A percentile compares a stretch with the other conserved stretches of the same genome.
Conservation (phyloP, 2,797 vertebrate genomes). For the Bryconaethiops microstoma region DNA sequence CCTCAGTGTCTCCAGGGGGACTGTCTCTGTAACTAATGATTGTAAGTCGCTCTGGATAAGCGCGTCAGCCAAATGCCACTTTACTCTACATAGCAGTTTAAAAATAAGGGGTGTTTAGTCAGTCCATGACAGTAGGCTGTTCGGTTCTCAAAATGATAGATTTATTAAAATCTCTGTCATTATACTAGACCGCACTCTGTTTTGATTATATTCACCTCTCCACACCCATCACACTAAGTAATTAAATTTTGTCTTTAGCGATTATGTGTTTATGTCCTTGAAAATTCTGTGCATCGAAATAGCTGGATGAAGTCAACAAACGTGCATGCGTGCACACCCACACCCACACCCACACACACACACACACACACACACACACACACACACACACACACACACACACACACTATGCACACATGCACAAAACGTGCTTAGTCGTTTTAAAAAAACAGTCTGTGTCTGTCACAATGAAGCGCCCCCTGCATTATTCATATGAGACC, state of each 20-base stretch:
- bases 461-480: conserved; percentile 61
- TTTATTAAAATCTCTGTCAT: conserved; percentile 33
- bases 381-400: background rate
- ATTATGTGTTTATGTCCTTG: conserved; percentile 65
- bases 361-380: background rate
- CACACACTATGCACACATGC: conserved; percentile 49
- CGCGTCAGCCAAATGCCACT: too few relatives aligned
- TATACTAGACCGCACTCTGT: conserved; percentile 25
- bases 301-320: conserved; percentile 54
- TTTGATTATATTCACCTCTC: conserved; percentile 31
- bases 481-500: conserved; percentile 67
- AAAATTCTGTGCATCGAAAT: conserved; percentile 67
- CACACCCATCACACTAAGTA: conserved; percentile 25
- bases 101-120: background rate
- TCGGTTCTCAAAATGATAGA: conserved; percentile 10
- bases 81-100: background rate
- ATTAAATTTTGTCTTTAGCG: conserved; percentile 64
- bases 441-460: conserved; percentile 63
- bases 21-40: too few relatives aligned
- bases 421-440: conserved; percentile 52
- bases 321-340: background rate
- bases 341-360: background rate
- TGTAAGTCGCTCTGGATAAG: too few relatives aligned
- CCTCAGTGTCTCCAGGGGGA: too few relatives aligned
- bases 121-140: background rate